Conservation (phyloP, 2,113 vertebrate species). For the Nipponia nippon region DNA sequence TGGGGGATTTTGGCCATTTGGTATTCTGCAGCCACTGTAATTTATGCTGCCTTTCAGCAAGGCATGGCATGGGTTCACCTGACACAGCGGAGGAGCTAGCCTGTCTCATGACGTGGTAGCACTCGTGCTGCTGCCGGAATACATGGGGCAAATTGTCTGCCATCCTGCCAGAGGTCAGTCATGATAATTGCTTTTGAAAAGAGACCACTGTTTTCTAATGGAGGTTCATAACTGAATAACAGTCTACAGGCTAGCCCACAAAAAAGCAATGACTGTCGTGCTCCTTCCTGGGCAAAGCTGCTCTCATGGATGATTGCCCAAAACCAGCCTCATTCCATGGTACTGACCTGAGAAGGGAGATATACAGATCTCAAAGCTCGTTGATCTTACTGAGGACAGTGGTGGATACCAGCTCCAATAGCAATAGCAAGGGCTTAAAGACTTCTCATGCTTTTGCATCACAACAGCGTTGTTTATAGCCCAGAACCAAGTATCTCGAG, state of each 20-base stretch:
- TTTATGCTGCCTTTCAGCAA: rapidly evolving
- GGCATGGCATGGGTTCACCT: background rate
- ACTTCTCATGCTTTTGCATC: background rate
- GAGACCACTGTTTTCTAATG: background rate
- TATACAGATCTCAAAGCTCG: background rate
- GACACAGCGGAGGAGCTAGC: background rate
- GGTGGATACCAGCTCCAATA: background rate
- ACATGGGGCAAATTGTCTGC: background rate
- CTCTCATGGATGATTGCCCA: background rate
- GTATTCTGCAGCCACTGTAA: background rate
- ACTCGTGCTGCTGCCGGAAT: background rate
- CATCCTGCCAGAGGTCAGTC: background rate
- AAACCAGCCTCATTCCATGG: background rate
- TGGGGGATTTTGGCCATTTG: background rate
- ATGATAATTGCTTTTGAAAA: background rate
- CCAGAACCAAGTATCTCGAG: background rate
- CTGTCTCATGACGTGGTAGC: rapidly evolving
- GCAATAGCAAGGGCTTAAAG: background rate
- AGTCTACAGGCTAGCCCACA: background rate
- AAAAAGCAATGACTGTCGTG: background rate
- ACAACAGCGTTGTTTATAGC: background rate
- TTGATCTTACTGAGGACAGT: background rate
- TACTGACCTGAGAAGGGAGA: background rate
- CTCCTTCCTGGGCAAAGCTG: background rate
- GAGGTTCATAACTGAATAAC: background rate